phyloP scores from a whole-genome alignment of 2,888 invertebrate genomes.

The Myathropa florea region DNA sequence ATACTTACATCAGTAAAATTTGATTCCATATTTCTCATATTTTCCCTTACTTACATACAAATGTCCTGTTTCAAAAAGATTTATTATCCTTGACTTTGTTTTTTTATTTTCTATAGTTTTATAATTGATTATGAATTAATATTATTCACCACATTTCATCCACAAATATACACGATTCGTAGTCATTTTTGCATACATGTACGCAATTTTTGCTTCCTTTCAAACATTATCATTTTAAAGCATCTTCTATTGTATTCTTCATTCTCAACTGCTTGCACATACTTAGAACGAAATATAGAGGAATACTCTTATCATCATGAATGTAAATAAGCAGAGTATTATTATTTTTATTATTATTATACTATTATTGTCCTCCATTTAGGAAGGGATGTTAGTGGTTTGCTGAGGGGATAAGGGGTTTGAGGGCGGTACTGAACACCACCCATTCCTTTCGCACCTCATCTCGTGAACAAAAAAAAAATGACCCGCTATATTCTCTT shows the following conservation, averaged over 20 bases:
- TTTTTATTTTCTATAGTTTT: background rate
- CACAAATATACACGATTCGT: constrained; percentile 12
- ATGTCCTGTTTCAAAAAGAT: background rate
- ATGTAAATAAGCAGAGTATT: constrained; percentile 59
- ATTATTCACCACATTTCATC: background rate
- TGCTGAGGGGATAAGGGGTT: constrained; percentile 6
- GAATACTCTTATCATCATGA: constrained; percentile 48
- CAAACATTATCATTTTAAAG: constrained; percentile 58
- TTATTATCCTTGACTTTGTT: background rate
- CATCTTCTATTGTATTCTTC: constrained; percentile 62
- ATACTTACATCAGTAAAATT: constrained; percentile 19
- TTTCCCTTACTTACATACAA: constrained; percentile 33
- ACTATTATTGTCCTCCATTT: constrained; percentile 65
- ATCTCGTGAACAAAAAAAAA: constrained; percentile 23
- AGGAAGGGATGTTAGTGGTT: constrained; percentile 9
- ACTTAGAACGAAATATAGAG: constrained; percentile 55
- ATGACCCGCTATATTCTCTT: constrained; percentile 30
- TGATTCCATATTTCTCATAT: background rate
- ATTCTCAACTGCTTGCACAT: constrained; percentile 53
- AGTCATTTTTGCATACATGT: constrained; percentile 19
- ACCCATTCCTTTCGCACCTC: constrained; percentile 44
- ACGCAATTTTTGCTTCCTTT: constrained; percentile 63
- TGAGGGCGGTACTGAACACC: background rate
- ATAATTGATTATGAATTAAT: background rate
- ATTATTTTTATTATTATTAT: constrained; percentile 63